A percentile compares a stretch with the other conserved stretches of the same genome.
These are phyloP conservation scores for Propithecus deckenii DNA, from an alignment of 2,797 vertebrate species.

Conservation along the genomic window DNA sequence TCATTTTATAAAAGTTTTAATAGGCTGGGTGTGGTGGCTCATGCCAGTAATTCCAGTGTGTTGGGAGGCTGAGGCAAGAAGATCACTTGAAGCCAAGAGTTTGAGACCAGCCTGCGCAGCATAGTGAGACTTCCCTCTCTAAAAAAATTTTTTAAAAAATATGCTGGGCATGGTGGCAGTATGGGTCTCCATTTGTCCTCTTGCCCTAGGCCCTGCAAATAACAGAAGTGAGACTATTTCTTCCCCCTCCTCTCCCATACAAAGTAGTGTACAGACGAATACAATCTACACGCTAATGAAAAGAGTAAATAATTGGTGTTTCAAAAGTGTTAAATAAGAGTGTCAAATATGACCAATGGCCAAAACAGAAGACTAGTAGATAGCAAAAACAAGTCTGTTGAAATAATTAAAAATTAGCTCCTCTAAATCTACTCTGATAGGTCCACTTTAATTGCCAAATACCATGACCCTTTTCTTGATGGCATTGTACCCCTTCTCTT, in stretches of 20 bases:
- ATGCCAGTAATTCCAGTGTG: neutral
- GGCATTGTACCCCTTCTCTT: neutral
- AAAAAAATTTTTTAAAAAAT: neutral
- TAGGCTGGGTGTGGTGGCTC: neutral
- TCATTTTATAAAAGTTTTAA: conserved; percentile 13
- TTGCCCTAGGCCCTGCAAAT: neutral
- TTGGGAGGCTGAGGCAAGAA: neutral
- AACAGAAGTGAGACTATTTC: neutral
- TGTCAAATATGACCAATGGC: neutral
- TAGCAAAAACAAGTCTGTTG: neutral
- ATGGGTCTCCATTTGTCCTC: neutral
- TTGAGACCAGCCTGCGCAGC: neutral
- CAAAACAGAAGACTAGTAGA: neutral
- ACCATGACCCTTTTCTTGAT: neutral
- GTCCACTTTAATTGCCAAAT: neutral
- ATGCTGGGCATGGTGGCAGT: too few relatives aligned
- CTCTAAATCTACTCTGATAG: neutral
- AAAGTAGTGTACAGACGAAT: neutral
- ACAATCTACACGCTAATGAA: neutral
- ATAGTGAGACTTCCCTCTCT: neutral
- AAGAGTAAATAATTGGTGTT: neutral
- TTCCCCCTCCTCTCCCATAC: neutral
- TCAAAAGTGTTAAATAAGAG: neutral
- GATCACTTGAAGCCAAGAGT: neutral
- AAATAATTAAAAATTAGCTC: conserved; percentile 13